Evolutionary conservation across 1,140 invertebrate species (phyloP).

Genomic region (Micrasema minimum): DNA sequence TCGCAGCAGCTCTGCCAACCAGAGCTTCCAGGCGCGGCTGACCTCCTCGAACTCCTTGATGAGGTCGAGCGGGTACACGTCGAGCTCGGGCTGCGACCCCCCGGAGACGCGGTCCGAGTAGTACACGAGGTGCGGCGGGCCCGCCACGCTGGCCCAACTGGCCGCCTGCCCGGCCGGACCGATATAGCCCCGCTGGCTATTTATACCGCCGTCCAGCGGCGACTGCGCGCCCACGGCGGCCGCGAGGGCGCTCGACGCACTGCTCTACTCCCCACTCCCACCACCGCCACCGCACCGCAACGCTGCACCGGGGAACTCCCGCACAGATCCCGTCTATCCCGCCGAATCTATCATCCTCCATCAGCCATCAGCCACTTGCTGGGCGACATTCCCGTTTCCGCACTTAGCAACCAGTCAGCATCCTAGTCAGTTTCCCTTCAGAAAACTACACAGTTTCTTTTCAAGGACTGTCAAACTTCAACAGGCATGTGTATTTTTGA

Average conservation of each 20-base stretch:
- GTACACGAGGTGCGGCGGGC: conserved; percentile 59
- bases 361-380: too few species aligned
- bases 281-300: background rate
- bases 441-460: too few species aligned
- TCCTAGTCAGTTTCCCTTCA: too few species aligned
- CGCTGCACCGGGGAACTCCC: conserved; percentile 5
- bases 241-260: conserved; percentile 7
- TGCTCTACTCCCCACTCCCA: background rate
- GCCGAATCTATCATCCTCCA: background rate
- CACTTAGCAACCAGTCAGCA: too few species aligned
- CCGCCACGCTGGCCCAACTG: conserved; percentile 44
- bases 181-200: conserved; percentile 27
- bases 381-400: too few species aligned
- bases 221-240: conserved; percentile 8
- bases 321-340: background rate
- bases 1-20: conserved; percentile 75
- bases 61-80: conserved; percentile 79
- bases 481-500: too few species aligned
- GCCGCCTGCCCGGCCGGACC: conserved; percentile 34
- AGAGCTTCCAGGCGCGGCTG: conserved; percentile 77
- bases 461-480: too few species aligned
- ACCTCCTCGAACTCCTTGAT: conserved; percentile 87
- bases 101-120: conserved; percentile 78
- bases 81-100: conserved; percentile 66
- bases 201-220: conserved; percentile 53